Evolutionary conservation across 1,140 invertebrate species (phyloP).

Genomic region (Akabosia matsudoensis): DNA sequence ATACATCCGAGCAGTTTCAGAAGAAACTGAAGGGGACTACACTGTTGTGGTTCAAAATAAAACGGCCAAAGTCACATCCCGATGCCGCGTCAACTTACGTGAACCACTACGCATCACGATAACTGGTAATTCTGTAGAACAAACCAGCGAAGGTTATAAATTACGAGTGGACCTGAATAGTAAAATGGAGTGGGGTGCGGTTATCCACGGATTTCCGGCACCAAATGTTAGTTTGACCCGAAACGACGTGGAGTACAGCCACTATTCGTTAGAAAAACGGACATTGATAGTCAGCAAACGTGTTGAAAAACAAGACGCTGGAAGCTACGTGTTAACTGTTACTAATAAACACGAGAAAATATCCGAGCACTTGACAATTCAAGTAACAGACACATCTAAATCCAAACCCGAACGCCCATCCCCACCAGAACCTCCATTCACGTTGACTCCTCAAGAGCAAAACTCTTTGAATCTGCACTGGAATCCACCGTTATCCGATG

Average conservation of each 20-base stretch:
- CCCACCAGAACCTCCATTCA: neutral
- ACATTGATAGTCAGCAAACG: neutral
- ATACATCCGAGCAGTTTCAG: slow-evolving; percentile 61
- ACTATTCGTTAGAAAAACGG: neutral
- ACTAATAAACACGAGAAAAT: neutral
- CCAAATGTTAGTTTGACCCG: neutral
- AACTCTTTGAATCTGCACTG: neutral
- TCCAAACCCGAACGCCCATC: neutral
- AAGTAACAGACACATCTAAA: slow-evolving; percentile 56
- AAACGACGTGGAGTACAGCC: neutral
- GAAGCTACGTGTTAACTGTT: neutral
- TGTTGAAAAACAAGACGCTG: slow-evolving; percentile 13
- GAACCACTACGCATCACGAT: neutral
- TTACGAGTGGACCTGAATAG: neutral
- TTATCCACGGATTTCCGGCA: neutral
- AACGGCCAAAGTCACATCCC: slow-evolving; percentile 54
- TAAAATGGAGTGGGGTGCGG: neutral
- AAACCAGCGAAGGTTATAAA: no score
- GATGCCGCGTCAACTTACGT: neutral
- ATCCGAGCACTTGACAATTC: neutral
- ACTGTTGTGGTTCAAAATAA: slow-evolving; percentile 60
- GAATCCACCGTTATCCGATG: slow-evolving; percentile 76
- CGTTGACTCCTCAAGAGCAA: neutral
- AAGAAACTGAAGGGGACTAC: slow-evolving; percentile 65
- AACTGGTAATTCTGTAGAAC: neutral